Conservation (phyloP, 2,888 invertebrate genomes). For the Lamellibrachia satsuma region DNA sequence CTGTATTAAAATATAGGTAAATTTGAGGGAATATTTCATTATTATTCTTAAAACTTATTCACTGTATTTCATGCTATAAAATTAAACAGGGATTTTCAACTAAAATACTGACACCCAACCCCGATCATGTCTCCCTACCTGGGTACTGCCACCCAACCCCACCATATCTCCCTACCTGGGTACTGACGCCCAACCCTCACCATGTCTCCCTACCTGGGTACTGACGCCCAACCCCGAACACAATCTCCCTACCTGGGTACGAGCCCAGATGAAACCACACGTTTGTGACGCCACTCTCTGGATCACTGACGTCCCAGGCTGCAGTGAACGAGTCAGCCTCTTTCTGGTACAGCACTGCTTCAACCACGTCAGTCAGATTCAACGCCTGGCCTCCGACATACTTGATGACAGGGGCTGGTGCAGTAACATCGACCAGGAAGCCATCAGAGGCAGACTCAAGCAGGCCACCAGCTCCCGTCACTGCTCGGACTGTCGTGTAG, state of each 20-base stretch:
- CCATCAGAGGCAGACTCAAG: constrained; percentile 14
- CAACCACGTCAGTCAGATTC: not conserved
- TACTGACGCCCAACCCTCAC: too few relatives aligned
- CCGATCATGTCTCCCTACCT: too few relatives aligned
- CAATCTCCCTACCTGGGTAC: not conserved
- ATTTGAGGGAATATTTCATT: too few relatives aligned
- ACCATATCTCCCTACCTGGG: too few relatives aligned
- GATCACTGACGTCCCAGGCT: not conserved
- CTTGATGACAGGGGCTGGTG: not conserved
- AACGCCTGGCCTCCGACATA: not conserved
- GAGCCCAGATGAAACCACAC: not conserved
- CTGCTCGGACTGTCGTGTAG: constrained; percentile 24
- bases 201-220: too few relatives aligned
- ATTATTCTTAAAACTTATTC: too few relatives aligned
- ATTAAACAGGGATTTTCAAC: too few relatives aligned
- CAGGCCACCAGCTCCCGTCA: constrained; percentile 24
- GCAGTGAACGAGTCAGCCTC: not conserved
- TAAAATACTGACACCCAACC: too few relatives aligned
- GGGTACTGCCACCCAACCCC: too few relatives aligned
- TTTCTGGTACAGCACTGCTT: not conserved
- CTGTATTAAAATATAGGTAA: too few relatives aligned
- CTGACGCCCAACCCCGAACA: too few relatives aligned
- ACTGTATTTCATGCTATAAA: too few relatives aligned
- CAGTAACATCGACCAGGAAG: constrained; percentile 1
- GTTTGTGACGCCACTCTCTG: not conserved